Evolutionary conservation across 1,140 invertebrate genomes (phyloP), one percentile per base, ranked within the genome.

Genomic region (Procambarus virginalis): DNA sequence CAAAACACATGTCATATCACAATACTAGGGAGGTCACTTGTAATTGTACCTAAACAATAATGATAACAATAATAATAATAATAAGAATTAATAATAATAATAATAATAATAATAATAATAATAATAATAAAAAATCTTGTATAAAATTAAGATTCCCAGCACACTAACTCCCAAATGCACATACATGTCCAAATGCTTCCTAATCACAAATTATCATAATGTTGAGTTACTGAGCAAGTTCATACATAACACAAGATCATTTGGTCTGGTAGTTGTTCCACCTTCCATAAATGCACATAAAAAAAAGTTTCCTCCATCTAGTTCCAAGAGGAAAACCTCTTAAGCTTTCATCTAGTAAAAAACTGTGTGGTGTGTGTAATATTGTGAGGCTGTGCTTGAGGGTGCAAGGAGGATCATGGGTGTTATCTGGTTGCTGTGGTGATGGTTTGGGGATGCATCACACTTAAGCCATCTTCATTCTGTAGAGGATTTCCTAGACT

Each of bases 351-450:
- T 64, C 86, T 81, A 81, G 78, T 81, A 81, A 55, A 81, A 88
- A 88, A 88, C 60, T 79, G 60, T 76, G 64, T 75, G 48, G 55
- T 45, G 64, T 81, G 73, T 88, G 48, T 76, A 80, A 73, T 86
- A 81, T 51, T 81, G 86, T 88, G 78, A 81, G 86, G 58, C 82
- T 73, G 84, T 81, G 78, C 78, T 68, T 88, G 78, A 80, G 64
- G 58, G 64, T 64, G 60, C 14, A 64, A 51, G 60, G 80, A 84
- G 70, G 76, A 76, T 78, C 48, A 73, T 84, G 55, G 81, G 81
- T 89, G 88, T 89, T 89, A 89, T 89, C 88, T 89, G 48, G 81
- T 89, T 75, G 81, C 88, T 51, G 82, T 89, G 51, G 88, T 83
- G 75, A 89, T 89, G 45, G 88, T 84, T 45, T 81, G 88, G 80